A percentile compares a stretch with the other conserved stretches of the same genome.
phyloP scores from a whole-genome alignment of 1,140 invertebrate species.

The Apis dorsata region DNA sequence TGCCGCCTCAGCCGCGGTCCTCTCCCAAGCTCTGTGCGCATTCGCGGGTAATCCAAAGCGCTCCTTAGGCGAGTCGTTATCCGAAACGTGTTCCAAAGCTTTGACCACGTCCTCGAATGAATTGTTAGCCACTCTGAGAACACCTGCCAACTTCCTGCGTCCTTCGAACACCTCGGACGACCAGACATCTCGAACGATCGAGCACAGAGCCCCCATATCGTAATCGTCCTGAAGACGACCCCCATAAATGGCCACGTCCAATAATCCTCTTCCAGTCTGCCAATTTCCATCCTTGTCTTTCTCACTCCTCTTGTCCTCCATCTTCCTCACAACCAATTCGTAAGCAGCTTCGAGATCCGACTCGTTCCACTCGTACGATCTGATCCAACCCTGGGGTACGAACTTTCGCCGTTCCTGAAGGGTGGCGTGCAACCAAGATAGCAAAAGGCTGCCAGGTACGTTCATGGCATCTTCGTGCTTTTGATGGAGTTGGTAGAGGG shows the following conservation, averaged over 20 bases:
- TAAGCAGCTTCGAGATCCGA: conserved; percentile 90
- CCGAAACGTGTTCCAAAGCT: conserved; percentile 83
- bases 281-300: conserved; percentile 80
- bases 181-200: conserved; percentile 89
- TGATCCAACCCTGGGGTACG: conserved; percentile 79
- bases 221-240: conserved; percentile 91
- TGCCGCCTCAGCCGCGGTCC: conserved; percentile 83
- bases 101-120: conserved; percentile 82
- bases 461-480: conserved; percentile 62
- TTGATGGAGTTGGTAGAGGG: conserved; percentile 74
- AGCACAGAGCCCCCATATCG: conserved; percentile 87
- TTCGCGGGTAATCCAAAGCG: conserved; percentile 91
- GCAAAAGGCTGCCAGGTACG: conserved; percentile 83
- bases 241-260: conserved; percentile 92
- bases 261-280: conserved; percentile 89
- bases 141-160: conserved; percentile 81
- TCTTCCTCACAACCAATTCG: conserved; percentile 85
- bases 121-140: conserved; percentile 80
- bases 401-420: conserved; percentile 90
- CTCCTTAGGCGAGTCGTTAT: conserved; percentile 84
- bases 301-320: conserved; percentile 66
- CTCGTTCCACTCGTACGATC: conserved; percentile 91
- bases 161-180: conserved; percentile 82
- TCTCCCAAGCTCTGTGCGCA: conserved; percentile 89
- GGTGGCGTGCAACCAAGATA: conserved; percentile 92